Evolutionary conservation across 2,797 vertebrate species (phyloP), one percentile per base, ranked within the genome.

Genomic region (Tenualosa ilisha): DNA sequence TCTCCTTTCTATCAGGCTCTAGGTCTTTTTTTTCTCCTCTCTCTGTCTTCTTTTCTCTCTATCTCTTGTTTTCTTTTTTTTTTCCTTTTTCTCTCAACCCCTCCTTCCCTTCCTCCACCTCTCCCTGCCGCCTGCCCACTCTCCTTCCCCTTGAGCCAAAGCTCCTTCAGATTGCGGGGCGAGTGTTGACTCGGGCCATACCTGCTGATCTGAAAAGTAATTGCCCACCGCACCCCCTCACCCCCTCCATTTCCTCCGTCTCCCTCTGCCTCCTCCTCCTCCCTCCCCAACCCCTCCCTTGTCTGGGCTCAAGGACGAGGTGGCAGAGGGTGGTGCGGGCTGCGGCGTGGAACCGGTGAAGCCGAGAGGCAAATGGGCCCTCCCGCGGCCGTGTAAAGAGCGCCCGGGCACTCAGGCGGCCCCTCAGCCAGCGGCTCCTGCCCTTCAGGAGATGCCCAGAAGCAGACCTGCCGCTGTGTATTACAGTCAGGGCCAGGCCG

Each of bases 381-480:
- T 90, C 93, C 92, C 85, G 90, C 91, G 31, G 90, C 86, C 91
- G 86, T 89, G 86, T 91, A 88, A 91, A 94, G 91, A 95, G 91
- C 92, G 88, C 92, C 82, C 15, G 87, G 88, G 89, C 56, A 91
- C 90, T 89, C 91, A 93, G 87, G 88, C 89, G 54, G 92, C 90
- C 90, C 91, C 93, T 93, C 88, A 86, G 91, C 88, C 91, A 89
- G 0, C 17, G 17, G 2, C 54, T 20, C 56, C 56, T 91, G 89
- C 89, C 90, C 92, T 92, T 93, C 92, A 92, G 91, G 91, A 92
- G 90, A 89, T 91, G 93, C 92, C 90, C 92, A 93, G 93, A 93
- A 90, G 89, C 90, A 89, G 83, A 89, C 92, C 88, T 93, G 92
- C 93, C 92, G 92, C 94, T 94, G 93, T 95, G 92, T 93, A 91